Evolutionary conservation across 2,113 vertebrate genomes (phyloP).

Genomic region (Clarias batrachus): DNA sequence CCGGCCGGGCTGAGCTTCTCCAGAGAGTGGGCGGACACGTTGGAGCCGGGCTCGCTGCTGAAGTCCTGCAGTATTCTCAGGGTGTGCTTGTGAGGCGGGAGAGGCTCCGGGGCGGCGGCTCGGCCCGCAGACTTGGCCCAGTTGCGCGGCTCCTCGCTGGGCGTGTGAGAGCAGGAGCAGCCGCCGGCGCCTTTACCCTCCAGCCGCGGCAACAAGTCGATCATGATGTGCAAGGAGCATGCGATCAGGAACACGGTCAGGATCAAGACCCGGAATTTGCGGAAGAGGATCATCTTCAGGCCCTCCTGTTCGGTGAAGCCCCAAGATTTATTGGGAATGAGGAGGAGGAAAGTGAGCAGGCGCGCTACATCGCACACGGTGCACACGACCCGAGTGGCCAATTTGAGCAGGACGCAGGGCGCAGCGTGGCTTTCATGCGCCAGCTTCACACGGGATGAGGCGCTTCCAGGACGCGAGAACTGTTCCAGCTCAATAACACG

Average conservation of each 20-base stretch:
- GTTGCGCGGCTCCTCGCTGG: conserved; percentile 71
- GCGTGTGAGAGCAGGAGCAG: conserved; percentile 82
- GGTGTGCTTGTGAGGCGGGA: conserved; percentile 90
- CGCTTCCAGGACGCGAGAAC: neutral
- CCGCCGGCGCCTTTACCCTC: conserved; percentile 74
- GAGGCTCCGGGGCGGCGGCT: conserved; percentile 19
- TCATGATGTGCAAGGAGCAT: conserved; percentile 92
- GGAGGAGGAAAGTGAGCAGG: conserved; percentile 71
- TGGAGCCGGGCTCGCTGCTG: conserved; percentile 88
- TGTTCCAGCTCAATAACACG: conserved; percentile 12
- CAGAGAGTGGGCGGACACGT: conserved; percentile 82
- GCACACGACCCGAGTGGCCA: conserved; percentile 74
- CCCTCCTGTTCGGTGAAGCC: conserved; percentile 69
- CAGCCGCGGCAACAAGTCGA: conserved; percentile 89
- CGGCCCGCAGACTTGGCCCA: conserved; percentile 54
- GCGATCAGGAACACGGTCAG: conserved; percentile 88
- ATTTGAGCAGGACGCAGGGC: conserved; percentile 67
- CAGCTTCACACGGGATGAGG: conserved; percentile 59
- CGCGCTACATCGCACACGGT: conserved; percentile 78
- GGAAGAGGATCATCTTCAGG: conserved; percentile 89
- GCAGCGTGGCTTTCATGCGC: conserved; percentile 71
- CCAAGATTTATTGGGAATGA: conserved; percentile 72
- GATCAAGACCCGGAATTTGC: conserved; percentile 89
- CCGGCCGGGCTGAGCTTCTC: conserved; percentile 70
- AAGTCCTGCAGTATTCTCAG: conserved; percentile 91